These are phyloP conservation scores for Orthosia cruda DNA, from an alignment of 2,888 invertebrate genomes.

Conservation along the genomic window DNA sequence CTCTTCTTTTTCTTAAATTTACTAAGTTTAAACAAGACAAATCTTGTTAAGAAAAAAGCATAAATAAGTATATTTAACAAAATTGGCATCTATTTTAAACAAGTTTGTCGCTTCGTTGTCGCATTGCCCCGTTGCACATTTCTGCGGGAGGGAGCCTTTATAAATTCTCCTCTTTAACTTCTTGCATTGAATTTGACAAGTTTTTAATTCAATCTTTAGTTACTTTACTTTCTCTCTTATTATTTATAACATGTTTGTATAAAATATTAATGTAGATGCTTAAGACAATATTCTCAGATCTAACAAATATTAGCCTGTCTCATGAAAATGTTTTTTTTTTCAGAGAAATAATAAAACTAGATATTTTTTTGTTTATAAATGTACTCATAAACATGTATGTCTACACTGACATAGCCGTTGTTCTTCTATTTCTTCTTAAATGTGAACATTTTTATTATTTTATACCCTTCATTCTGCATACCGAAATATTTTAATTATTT, in stretches of 20 bases:
- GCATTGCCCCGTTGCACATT: no score
- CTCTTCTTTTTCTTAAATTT: not conserved
- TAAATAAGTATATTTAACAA: no score
- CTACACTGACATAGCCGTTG: not conserved
- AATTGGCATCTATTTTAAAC: no score
- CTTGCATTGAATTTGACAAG: no score
- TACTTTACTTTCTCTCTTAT: no score
- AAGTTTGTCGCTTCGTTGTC: no score
- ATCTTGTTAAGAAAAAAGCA: no score
- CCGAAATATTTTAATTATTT: no score
- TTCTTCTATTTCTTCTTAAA: not conserved
- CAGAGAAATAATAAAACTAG: not conserved
- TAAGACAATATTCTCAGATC: not conserved
- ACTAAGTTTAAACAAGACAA: not conserved
- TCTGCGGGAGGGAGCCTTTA: no score
- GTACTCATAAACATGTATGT: not conserved
- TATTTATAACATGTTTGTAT: no score
- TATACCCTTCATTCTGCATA: not conserved
- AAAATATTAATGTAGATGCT: not conserved
- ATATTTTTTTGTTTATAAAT: not conserved
- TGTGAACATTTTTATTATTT: slow-evolving; percentile 8
- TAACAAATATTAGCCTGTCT: not conserved
- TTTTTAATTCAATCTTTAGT: no score
- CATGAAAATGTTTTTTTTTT: not conserved
- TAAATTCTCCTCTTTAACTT: no score